A percentile compares a stretch with the other conserved stretches of the same genome.
These are phyloP conservation scores for Zelleria hepariella DNA, from an alignment of 2,888 invertebrate genomes.

Conservation along the genomic window DNA sequence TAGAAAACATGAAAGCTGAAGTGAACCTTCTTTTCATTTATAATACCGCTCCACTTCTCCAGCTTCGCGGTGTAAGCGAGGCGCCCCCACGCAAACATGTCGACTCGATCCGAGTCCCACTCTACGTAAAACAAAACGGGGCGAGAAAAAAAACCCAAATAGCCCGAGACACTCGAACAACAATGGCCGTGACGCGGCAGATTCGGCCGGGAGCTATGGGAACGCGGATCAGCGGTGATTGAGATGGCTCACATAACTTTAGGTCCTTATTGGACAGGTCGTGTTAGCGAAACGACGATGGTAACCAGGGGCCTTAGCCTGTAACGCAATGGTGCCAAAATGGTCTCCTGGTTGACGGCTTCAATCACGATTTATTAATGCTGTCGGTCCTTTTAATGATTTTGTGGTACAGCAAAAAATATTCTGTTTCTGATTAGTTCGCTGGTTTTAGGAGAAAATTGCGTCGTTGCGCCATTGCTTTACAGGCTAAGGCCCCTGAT, in stretches of 20 bases:
- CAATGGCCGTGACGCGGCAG: constrained; percentile 3
- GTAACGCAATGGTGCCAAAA: too few species aligned
- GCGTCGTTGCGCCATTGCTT: too few species aligned
- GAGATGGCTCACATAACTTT: background rate
- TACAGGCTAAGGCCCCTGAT: too few species aligned
- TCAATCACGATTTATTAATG: too few species aligned
- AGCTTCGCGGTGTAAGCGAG: constrained; percentile 14
- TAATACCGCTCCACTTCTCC: background rate
- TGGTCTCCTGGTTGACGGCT: too few species aligned
- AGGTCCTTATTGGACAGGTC: background rate
- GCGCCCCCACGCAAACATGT: constrained; percentile 40
- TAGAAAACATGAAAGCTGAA: background rate
- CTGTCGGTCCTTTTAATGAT: too few species aligned
- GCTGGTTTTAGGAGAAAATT: too few species aligned
- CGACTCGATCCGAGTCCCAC: constrained; percentile 11
- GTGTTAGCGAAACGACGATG: too few species aligned
- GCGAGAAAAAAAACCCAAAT: constrained; percentile 1
- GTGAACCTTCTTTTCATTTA: background rate
- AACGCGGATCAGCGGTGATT: background rate
- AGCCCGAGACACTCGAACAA: background rate
- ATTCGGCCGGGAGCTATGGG: background rate
- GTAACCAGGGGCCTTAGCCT: background rate
- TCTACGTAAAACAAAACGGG: constrained; percentile 5
- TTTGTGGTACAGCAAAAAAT: too few species aligned
- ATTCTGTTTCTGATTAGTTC: too few species aligned